Base-by-base conservation (phyloP, 2,113 vertebrate genomes). In the Microcebus tavaratra region DNA sequence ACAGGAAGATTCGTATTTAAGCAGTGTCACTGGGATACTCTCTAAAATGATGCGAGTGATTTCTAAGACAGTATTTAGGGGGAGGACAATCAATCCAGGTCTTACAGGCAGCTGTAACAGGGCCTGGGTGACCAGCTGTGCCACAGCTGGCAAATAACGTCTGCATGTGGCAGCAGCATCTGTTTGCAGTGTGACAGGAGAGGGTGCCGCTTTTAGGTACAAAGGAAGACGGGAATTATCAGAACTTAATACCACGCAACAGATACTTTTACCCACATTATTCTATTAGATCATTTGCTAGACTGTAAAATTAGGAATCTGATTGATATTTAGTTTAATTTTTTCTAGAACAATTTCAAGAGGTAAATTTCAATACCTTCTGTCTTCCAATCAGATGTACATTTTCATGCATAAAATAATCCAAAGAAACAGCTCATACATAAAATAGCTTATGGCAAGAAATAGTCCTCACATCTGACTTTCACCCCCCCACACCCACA, bases 131-230 rank as follows among this genome's bases (percentile, higher is more conserved):
- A 27, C 34, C 61, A 42, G 89, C 53, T 68, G 59, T n/a, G n/a
- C n/a, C 59, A 79, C 13, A 31, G 31, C 67, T 25, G 42, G 31
- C 68, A 18, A 27, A 50, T 15, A 55, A 55, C 36, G 25, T 20
- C 79, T 67, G 18, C 61, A 8, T 0, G 4, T 0, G 15, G 34
- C 0, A 29, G 61, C 13, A 21, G 36, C 53, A 81, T 55, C 57
- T 85, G 31, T 65, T 39, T 63, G 15, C 15, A 80, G 61, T 1
- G 3, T 17, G 39, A 67, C 0, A 65, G 73, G 31, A 39, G 34
- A 70, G 1, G n/a, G 10, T 31, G 75, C 27, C 53, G 42, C 61
- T 65, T n/a, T 34, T 2, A 45, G 39, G n/a, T 65, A 39, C 39
- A 27, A 6, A 9, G 34, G 34, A 76, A 59, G 59, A 85, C 0